Base-by-base conservation (phyloP, 2,888 invertebrate genomes). In the Conchocele bisecta region DNA sequence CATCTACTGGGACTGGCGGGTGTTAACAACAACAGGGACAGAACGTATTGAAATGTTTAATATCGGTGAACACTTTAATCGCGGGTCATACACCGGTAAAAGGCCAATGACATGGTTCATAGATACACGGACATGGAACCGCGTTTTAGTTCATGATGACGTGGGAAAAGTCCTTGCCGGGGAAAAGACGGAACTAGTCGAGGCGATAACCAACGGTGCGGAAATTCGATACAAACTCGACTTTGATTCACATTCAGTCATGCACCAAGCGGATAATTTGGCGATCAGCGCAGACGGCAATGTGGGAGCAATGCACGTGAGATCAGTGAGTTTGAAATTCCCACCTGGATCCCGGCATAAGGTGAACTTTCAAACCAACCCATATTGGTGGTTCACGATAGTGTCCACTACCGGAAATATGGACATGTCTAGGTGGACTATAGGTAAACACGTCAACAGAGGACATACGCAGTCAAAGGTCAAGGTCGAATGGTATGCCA, bases 81-180 rank as follows among this genome's bases (percentile, higher is more conserved):
- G 77, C 35, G 77, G 77, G 5, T 50, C 61, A 4, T 71, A 58
- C 6, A 48, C 68, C 5, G 68, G 63, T 42, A 66, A 57, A 44
- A 74, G 74, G 39, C 70, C 73, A 15, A 77, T 77, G 77, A 71
- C 77, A 3, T 77, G 77, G 77, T 77, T 74, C 46, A 77, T 77
- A 13, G 77, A 77, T 39, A 77, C 77, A 1, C 39, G 74, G 20
- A 77, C 73, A 0, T 77, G 77, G 77, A 73, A 74, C 41, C 26
- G 74, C n/a, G 77, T 77, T 35, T 39, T 74, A 13, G 67, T 70
- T 1, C 72, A 73, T 22, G 68, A 74, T 31, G 57, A 60, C 37
- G 60, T 70, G 17, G 77, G 77, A 6, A 48, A 37, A 1, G 56
- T 71, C 17, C 31, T 71, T 2, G 73, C 74, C 9, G 77, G 77